Evolutionary conservation across 2,888 invertebrate species (phyloP), one percentile per base, ranked within the genome.

Genomic region (Drosophila maculinotata): DNA sequence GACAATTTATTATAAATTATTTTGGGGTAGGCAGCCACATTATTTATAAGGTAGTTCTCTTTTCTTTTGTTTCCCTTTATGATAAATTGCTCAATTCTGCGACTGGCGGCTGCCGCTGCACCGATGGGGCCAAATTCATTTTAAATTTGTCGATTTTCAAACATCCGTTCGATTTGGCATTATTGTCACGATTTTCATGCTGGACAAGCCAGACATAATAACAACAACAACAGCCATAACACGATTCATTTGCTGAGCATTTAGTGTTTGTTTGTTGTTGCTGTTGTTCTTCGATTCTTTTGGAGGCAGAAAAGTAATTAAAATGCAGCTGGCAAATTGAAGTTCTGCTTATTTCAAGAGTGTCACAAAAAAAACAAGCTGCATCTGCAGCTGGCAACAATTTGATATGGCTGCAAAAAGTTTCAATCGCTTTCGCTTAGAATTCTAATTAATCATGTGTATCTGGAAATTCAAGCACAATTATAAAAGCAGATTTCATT

Each of bases 131-230:
- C 42, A 69, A 54, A 56, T 66, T 69, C 63, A 62, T 64, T 74
- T 64, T 7, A 69, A 72, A 82, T 72, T 81, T 81, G 60, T 84
- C 63, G 62, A 60, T 66, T 76, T 68, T 78, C 78, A 83, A 78
- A 86, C 78, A 84, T 80, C 72, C 84, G 78, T 81, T 84, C 68
- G 69, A 79, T 73, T 87, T 81, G 71, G 70, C 79, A 82, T 87
- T 85, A 87, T 81, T 82, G 82, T 82, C 82, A 87, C 82, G 82
- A 82, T 84, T 82, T 76, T 60, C 57, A 58, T 69, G 71, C 86
- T 67, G 84, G 60, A 69, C 81, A 69, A 35, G 28, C 38, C 63
- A 63, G 68, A 78, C 69, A 70, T 26, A 79, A 58, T 42, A 65
- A 59, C 60, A 63, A 45, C 62, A 63, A 48, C 62, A 59, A 35